Percentiles rank a stretch among this genome's conserved stretches.
phyloP scores from a whole-genome alignment of 2,888 invertebrate genomes.

The Lydus trimaculatus region DNA sequence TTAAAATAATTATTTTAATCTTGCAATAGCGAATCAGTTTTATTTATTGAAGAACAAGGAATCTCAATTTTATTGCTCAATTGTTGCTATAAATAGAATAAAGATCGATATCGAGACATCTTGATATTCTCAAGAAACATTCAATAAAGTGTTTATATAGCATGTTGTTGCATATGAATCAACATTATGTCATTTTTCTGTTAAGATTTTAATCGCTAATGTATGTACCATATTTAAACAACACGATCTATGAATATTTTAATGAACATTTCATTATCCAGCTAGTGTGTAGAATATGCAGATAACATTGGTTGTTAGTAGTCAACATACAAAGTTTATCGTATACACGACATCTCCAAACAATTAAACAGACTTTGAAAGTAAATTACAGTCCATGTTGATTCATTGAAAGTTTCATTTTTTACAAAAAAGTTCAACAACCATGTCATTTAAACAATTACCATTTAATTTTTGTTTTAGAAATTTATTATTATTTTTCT shows the following conservation, averaged over 20 bases:
- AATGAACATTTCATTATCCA: constrained; percentile 20
- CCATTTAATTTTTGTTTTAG: neutral
- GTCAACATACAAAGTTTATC: constrained; percentile 18
- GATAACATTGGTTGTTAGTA: constrained; percentile 20
- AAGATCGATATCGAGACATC: neutral
- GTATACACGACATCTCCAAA: neutral
- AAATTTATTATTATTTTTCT: too few species aligned
- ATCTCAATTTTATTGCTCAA: too few species aligned
- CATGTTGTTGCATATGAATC: constrained; percentile 4
- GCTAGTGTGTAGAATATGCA: constrained; percentile 18
- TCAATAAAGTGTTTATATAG: neutral
- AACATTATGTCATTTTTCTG: constrained; percentile 5
- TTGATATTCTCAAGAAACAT: neutral
- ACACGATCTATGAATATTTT: constrained; percentile 19
- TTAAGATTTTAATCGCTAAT: constrained; percentile 1
- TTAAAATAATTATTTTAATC: too few species aligned
- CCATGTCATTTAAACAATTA: neutral
- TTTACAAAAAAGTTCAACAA: neutral
- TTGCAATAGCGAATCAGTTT: too few species aligned
- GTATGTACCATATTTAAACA: neutral
- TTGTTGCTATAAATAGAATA: too few species aligned
- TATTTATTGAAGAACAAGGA: too few species aligned
- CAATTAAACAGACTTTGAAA: constrained; percentile 8
- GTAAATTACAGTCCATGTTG: neutral
- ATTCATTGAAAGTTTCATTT: neutral